Evolutionary conservation across 1,140 invertebrate species (phyloP).

Genomic region (Potamilus streckersoni): DNA sequence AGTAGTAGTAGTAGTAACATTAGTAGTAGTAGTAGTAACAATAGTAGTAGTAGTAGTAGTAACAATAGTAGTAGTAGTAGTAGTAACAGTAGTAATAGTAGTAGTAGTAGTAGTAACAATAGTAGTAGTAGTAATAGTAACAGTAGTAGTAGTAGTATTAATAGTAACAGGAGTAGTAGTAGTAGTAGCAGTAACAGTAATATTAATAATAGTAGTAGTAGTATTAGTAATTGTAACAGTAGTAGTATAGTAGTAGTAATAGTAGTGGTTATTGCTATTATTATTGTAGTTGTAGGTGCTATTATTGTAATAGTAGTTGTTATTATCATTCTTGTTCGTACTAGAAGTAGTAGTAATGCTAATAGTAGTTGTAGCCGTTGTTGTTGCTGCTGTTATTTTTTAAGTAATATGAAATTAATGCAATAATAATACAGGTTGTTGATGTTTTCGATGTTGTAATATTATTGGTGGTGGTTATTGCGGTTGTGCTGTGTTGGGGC

Average conservation of each 20-base stretch:
- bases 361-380: neutral
- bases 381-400: neutral
- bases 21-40: no score
- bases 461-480: neutral
- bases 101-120: no score
- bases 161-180: no score
- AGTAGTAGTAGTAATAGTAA: no score
- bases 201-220: no score
- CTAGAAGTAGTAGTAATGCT: neutral
- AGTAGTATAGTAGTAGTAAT: neutral
- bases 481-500: neutral
- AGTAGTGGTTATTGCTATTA: neutral
- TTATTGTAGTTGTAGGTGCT: neutral
- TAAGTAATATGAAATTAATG: neutral
- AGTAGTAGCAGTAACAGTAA: no score
- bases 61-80: no score
- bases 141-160: no score
- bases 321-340: neutral
- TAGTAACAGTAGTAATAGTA: no score
- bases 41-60: no score
- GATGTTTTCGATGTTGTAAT: neutral
- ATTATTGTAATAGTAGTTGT: neutral
- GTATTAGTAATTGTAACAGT: no score
- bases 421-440: neutral
- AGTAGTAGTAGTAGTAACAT: no score